Conservation (phyloP, 1,140 invertebrate genomes). For the Atta cephalotes region DNA sequence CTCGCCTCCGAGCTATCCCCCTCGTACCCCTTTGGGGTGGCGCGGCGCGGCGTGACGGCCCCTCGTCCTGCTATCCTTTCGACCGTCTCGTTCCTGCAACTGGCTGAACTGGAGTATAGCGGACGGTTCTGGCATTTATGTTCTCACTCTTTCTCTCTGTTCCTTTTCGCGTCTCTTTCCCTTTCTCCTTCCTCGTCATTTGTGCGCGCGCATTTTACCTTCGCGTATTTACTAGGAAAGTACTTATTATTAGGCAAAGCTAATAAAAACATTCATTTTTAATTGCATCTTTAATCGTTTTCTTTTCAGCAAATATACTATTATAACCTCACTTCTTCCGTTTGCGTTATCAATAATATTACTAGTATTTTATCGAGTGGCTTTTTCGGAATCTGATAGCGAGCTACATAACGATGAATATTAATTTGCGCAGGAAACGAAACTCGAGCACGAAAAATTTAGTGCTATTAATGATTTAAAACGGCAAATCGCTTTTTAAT, state of each 20-base stretch:
- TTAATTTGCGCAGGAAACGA: conserved; percentile 33
- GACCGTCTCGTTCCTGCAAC: conserved; percentile 71
- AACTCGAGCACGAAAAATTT: conserved; percentile 39
- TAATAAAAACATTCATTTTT: conserved; percentile 80
- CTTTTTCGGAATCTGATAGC: background rate
- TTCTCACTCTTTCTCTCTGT: conserved; percentile 50
- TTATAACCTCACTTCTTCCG: background rate
- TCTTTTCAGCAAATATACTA: conserved; percentile 26
- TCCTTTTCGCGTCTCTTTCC: conserved; percentile 32
- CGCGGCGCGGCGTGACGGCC: background rate
- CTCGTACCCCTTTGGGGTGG: conserved; percentile 54
- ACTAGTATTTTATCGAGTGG: conserved; percentile 17
- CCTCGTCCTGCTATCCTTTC: conserved; percentile 54
- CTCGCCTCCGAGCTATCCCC: conserved; percentile 78
- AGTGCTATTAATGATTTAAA: conserved; percentile 48
- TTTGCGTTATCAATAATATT: conserved; percentile 10
- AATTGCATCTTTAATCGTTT: conserved; percentile 75
- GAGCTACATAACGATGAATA: conserved; percentile 32
- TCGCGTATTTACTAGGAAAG: conserved; percentile 11
- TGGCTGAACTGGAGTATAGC: conserved; percentile 18
- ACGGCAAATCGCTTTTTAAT: conserved; percentile 56
- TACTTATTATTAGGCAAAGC: conserved; percentile 11
- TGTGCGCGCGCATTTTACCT: conserved; percentile 66
- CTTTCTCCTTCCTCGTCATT: conserved; percentile 21
- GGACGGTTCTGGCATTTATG: conserved; percentile 65